Evolutionary conservation across 2,888 invertebrate genomes (phyloP).

Genomic region (Microplitis manilae): DNA sequence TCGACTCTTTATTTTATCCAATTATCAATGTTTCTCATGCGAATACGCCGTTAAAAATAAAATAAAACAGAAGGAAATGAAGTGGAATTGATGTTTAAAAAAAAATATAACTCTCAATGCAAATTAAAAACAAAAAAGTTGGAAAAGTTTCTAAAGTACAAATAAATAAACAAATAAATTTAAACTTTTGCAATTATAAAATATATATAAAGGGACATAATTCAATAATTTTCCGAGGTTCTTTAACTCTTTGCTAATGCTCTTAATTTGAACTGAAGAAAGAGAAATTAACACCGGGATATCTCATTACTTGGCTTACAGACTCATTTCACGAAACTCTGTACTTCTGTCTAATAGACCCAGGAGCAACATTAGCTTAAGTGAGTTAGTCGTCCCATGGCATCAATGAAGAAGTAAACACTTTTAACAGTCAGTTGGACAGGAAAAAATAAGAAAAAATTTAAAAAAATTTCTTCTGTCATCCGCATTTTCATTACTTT

Average conservation of each 20-base stretch:
- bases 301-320: constrained; percentile 12
- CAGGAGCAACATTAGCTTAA: constrained; percentile 18
- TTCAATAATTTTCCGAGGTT: neutral
- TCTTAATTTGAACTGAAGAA: constrained; percentile 6
- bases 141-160: neutral
- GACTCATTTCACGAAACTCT: neutral
- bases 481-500: neutral
- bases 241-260: neutral
- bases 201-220: neutral
- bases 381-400: constrained; percentile 9
- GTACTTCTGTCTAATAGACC: constrained; percentile 13
- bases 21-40: neutral
- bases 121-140: neutral
- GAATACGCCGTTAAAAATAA: neutral
- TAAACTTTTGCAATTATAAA: neutral
- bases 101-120: too few species aligned
- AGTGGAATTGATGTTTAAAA: too few species aligned
- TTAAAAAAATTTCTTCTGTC: neutral
- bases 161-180: neutral
- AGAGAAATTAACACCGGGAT: neutral
- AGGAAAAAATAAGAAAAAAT: neutral
- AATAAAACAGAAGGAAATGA: neutral
- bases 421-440: neutral
- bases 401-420: constrained; percentile 3
- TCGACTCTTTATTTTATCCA: constrained; percentile 9